phyloP scores from a whole-genome alignment of 2,113 vertebrate species.

The Echinops telfairi region DNA sequence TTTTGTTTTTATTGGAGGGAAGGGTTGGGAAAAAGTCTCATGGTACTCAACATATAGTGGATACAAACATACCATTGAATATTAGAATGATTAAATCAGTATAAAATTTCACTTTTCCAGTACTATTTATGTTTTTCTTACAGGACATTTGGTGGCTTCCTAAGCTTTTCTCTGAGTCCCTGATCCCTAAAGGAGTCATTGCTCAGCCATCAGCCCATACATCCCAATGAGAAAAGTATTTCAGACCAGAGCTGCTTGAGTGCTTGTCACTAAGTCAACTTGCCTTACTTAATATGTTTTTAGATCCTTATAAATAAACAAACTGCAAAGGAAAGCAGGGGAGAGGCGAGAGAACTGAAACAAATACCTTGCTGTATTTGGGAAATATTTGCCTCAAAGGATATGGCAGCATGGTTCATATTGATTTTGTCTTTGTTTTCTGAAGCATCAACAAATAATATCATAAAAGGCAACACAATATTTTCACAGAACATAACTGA shows the following conservation, averaged over 20 bases:
- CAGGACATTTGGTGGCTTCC: background rate
- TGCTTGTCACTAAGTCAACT: background rate
- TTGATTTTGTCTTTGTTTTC: conserved; percentile 36
- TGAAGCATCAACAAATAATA: conserved; percentile 61
- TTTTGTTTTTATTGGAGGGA: too few relatives aligned
- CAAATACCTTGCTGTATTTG: conserved; percentile 38
- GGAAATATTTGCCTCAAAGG: conserved; percentile 47
- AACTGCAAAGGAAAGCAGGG: background rate
- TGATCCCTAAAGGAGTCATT: too few relatives aligned
- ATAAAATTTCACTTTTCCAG: background rate
- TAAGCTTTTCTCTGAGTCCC: background rate
- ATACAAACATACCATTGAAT: background rate
- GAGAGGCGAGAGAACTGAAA: conserved; percentile 9
- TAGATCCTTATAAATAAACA: conserved; percentile 32
- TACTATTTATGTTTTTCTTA: background rate
- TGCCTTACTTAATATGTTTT: background rate
- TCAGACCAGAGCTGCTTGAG: background rate
- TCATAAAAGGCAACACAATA: conserved; percentile 37
- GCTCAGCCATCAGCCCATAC: background rate
- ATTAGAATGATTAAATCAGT: conserved; percentile 16
- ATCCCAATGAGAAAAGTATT: rapidly evolving
- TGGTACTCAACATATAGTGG: background rate
- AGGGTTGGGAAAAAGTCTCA: background rate
- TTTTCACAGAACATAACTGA: conserved; percentile 61
- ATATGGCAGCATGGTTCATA: conserved; percentile 19